Conservation (phyloP, 2,888 invertebrate genomes). For the Chelonus formosanus region DNA sequence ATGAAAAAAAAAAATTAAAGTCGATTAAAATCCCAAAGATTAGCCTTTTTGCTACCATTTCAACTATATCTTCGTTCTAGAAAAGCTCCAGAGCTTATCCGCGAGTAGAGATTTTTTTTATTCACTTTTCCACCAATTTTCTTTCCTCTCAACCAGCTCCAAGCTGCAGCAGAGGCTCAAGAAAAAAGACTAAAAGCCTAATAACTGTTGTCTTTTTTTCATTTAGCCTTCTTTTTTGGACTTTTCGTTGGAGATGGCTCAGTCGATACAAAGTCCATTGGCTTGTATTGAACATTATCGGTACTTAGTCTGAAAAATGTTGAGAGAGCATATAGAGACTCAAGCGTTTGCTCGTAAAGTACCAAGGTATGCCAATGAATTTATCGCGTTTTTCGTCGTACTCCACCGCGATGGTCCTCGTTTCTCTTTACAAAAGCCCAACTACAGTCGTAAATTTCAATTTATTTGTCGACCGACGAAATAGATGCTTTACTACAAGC, state of each 20-base stretch:
- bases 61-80: conserved; percentile 18
- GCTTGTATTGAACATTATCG: too few relatives aligned
- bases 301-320: too few relatives aligned
- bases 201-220: neutral
- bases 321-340: too few relatives aligned
- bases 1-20: neutral
- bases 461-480: conserved; percentile 47
- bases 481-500: conserved; percentile 34
- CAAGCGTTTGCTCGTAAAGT: too few relatives aligned
- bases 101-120: neutral
- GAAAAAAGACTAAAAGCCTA: conserved; percentile 5
- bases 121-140: conserved; percentile 3
- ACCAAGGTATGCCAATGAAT: conserved; percentile 26
- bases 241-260: too few relatives aligned
- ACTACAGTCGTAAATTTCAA: conserved; percentile 48
- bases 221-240: too few relatives aligned
- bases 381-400: conserved; percentile 22
- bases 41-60: conserved; percentile 9
- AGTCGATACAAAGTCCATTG: too few relatives aligned
- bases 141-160: neutral
- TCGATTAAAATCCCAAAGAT: conserved; percentile 11
- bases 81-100: conserved; percentile 16
- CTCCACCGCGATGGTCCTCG: conserved; percentile 14
- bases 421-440: conserved; percentile 14
- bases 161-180: neutral